These are phyloP conservation scores for Danio tinwini DNA, from an alignment of 2,797 vertebrate genomes.

Conservation along the genomic window DNA sequence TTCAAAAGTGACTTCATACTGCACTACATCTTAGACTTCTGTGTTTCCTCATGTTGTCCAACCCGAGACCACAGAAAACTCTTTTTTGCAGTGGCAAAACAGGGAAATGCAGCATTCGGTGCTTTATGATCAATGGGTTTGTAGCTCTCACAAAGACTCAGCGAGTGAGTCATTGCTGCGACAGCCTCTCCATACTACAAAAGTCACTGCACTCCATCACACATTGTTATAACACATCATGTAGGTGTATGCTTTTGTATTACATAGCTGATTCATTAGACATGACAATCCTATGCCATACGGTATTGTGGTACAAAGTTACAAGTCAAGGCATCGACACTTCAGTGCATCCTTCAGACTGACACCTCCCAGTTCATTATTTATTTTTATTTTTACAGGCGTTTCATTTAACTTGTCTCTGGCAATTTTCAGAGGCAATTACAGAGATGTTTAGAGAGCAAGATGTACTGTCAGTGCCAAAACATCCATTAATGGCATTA, in stretches of 20 bases:
- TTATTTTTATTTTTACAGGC: constrained; percentile 15
- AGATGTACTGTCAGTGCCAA: constrained; percentile 3
- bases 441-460: constrained; percentile 1
- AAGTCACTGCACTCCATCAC: constrained; percentile 46
- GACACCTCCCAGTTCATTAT: constrained; percentile 27
- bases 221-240: constrained; percentile 38
- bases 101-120: constrained; percentile 13
- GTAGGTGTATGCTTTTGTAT: constrained; percentile 53
- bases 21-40: background rate
- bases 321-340: constrained; percentile 26
- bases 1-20: background rate
- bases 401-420: constrained; percentile 25
- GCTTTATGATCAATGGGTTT: constrained; percentile 44
- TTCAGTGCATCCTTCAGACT: constrained; percentile 28
- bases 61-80: constrained; percentile 4
- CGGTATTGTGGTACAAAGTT: constrained; percentile 38
- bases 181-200: constrained; percentile 44
- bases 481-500: constrained; percentile 28
- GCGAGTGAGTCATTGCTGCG: constrained; percentile 50
- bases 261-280: constrained; percentile 40
- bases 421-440: constrained; percentile 31
- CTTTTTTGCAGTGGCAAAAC: constrained; percentile 14
- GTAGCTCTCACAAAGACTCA: constrained; percentile 27
- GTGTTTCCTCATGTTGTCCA: constrained; percentile 12
- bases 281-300: constrained; percentile 1